These are phyloP conservation scores for Sarotherodon lohbergeri DNA, from an alignment of 2,113 vertebrate genomes.

Conservation along the genomic window DNA sequence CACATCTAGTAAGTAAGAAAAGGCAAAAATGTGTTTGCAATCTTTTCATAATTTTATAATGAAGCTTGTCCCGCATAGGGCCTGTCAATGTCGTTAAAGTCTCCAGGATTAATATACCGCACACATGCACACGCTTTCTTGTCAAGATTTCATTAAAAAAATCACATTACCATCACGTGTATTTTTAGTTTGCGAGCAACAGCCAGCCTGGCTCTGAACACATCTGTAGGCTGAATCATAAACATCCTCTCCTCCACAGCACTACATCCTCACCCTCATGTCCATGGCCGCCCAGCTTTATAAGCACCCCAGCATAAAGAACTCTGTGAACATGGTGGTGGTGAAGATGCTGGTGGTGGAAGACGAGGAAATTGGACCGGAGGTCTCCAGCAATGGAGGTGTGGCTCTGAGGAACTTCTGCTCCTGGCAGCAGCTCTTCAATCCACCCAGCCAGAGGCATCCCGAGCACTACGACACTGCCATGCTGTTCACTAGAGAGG, in stretches of 20 bases:
- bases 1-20: background rate
- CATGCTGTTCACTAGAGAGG: conserved; percentile 92
- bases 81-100: background rate
- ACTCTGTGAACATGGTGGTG: conserved; percentile 84
- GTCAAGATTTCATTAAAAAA: background rate
- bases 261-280: conserved; percentile 88
- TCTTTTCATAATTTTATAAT: background rate
- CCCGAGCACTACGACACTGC: conserved; percentile 92
- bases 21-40: background rate
- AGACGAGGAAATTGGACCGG: conserved; percentile 75
- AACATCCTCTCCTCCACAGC: conserved; percentile 62
- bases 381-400: conserved; percentile 83
- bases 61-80: background rate
- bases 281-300: conserved; percentile 86
- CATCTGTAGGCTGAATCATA: background rate
- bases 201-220: background rate
- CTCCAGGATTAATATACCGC: background rate
- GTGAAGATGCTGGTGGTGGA: conserved; percentile 90
- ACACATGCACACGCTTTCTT: background rate
- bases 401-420: conserved; percentile 92
- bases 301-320: conserved; percentile 92
- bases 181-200: background rate
- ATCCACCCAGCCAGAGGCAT: conserved; percentile 83
- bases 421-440: conserved; percentile 89
- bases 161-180: background rate